Evolutionary conservation across 1,140 invertebrate species (phyloP).

Genomic region (Mercenaria mercenaria): DNA sequence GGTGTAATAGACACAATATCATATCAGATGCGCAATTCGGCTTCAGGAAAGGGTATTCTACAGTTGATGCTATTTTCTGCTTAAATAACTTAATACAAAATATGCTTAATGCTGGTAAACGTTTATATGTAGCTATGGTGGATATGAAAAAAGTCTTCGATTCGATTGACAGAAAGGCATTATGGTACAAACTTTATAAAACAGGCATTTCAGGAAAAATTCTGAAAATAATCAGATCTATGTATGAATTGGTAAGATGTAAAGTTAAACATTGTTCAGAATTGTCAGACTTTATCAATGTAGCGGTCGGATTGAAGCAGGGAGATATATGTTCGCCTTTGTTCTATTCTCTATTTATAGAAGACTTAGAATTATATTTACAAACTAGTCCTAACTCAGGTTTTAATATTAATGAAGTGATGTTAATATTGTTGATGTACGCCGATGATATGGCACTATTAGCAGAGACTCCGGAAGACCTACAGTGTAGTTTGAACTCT

Average conservation of each 20-base stretch:
- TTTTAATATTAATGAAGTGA: slow-evolving; percentile 3
- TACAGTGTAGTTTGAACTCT: neutral
- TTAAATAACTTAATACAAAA: neutral
- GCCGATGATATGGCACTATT: neutral
- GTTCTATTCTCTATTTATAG: neutral
- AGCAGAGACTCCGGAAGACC: too few relatives aligned
- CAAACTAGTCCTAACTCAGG: neutral
- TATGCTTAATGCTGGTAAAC: neutral
- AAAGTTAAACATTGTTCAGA: slow-evolving; percentile 5
- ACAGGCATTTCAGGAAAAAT: neutral
- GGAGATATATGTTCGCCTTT: neutral
- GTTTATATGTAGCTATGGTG: neutral
- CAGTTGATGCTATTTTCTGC: neutral
- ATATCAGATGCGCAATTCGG: neutral
- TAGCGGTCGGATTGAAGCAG: neutral
- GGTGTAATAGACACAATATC: neutral
- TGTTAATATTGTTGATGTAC: slow-evolving; percentile 50
- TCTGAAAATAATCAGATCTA: neutral
- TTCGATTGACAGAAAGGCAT: too few relatives aligned
- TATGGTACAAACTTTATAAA: neutral
- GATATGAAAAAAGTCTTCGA: too few relatives aligned
- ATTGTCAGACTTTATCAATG: neutral
- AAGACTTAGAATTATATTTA: neutral
- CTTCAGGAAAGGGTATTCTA: neutral
- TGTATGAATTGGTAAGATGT: neutral